Evolutionary conservation across 2,888 invertebrate species (phyloP), one percentile per base, ranked within the genome.

Genomic region (Halictus quadricinctus): DNA sequence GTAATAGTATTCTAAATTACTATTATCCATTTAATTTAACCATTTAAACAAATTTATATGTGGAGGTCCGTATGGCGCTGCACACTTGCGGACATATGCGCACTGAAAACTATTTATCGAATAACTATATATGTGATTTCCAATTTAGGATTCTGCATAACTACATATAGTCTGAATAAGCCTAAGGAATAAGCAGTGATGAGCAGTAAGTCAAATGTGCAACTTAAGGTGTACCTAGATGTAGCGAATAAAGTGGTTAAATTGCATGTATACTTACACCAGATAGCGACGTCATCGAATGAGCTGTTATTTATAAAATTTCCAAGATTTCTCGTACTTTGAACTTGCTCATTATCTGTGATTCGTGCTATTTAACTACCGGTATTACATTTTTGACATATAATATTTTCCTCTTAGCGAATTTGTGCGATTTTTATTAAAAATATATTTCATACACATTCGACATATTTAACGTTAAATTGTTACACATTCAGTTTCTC

Each of bases 241-340:
- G 46, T 80, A 46, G 43, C 69, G 29, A 80, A 69, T 75, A 64
- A 75, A 54, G 43, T 43, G 25, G 29, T 41, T 64, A 64, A 77
- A 64, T 48, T 29, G 72, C 66, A 66, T 66, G 41, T 10, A 43
- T n/a, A n/a, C 41, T 43, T 66, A 58, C 73, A 64, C 36, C 60
- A n/a, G 54, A 72, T 79, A 29, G 70, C 89, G 89, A 91, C 89
- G 90, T 90, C 91, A 91, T 48, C 75, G 18, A 64, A 21, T 69
- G 75, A 66, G 74, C 84, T 90, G 70, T 87, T 91, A 91, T 91
- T 91, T 91, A 90, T 91, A 91, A 88, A 85, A 83, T 86, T 83
- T 79, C 76, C 84, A 83, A 72, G 83, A 76, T 82, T 85, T 79
- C 75, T 72, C 72, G 91, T 80, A 91, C 91, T 91, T 91, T 90